Evolutionary conservation across 2,113 vertebrate species (phyloP), one percentile per base, ranked within the genome.

Genomic region (Misgurnus mizolepis): DNA sequence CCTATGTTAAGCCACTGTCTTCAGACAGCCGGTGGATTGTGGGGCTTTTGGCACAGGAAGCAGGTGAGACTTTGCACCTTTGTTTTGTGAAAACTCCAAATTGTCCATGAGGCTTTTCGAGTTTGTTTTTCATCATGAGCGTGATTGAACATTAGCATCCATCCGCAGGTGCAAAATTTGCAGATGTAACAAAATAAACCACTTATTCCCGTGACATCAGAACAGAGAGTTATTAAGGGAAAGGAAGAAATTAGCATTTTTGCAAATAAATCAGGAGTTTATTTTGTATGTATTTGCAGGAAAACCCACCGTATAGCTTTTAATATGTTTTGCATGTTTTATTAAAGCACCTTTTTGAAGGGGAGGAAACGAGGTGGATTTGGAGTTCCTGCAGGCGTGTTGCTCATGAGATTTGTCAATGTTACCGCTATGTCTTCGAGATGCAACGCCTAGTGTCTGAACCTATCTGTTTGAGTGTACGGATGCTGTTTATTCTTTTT

Each of bases 381-480:
- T 61, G 18, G 43, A 82, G 78, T 64, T 60, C 41, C 64, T 27
- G 69, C 68, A 74, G 76, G 78, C 72, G 65, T 84, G 80, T 79
- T 81, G 62, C 75, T 41, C 62, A 15, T 72, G 76, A 85, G 76
- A 82, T 82, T 79, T 76, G 80, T 78, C 76, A 67, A 70, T 79
- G 73, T 39, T 65, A 22, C 73, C 2, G 12, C 53, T 62, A 45
- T 50, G 76, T 53, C 73, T 76, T 61, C 71, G 69, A 81, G 79
- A 69, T 81, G 68, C 34, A 17, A 60, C 17, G 17, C 2, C 34
- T 58, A 64, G 73, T 76, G 73, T 76, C 60, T 64, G 73, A 50
- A 76, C 64, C 73, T 76, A 64, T 69, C 43, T 56, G 70, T 50
- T 72, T 53, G 68, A 69, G 83, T 75, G 64, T 79, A 70, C 41